phyloP scores from a whole-genome alignment of 2,888 invertebrate species.

The Carcina quercana region DNA sequence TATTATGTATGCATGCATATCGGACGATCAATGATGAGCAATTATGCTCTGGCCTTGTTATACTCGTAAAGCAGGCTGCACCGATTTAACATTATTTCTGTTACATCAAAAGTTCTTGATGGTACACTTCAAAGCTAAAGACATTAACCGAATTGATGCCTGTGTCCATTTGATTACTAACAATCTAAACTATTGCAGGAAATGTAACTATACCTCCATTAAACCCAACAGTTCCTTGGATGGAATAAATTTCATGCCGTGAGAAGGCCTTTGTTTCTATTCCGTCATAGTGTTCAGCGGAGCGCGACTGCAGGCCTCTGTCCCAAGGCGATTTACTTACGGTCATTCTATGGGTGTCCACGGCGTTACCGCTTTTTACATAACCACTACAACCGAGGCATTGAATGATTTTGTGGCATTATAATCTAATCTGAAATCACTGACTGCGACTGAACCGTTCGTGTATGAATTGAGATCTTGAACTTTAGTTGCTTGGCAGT shows the following conservation, averaged over 20 bases:
- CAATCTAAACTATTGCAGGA: background rate
- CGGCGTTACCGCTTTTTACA: slow-evolving; percentile 9
- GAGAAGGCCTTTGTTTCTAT: slow-evolving; percentile 52
- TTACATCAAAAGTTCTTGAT: too few species aligned
- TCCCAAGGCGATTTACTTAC: slow-evolving; percentile 14
- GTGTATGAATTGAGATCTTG: too few species aligned
- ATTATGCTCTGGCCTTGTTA: background rate
- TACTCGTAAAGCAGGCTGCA: background rate
- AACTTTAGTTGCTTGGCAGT: too few species aligned
- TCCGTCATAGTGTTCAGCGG: slow-evolving; percentile 44
- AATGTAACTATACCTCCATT: slow-evolving; percentile 5
- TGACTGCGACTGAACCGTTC: background rate
- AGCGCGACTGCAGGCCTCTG: slow-evolving; percentile 45
- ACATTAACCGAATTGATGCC: too few species aligned
- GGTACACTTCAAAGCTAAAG: too few species aligned
- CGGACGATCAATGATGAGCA: background rate
- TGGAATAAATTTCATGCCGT: slow-evolving; percentile 40
- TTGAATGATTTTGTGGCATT: too few species aligned
- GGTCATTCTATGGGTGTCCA: slow-evolving; percentile 10
- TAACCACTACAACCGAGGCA: too few species aligned
- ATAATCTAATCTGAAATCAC: too few species aligned
- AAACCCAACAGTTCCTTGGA: slow-evolving; percentile 17
- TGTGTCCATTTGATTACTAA: background rate
- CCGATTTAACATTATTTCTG: background rate
- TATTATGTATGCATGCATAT: background rate